A percentile compares a stretch with the other conserved stretches of the same genome.
Evolutionary conservation across 2,113 vertebrate species (phyloP).

Genomic region (Helogale parvula): DNA sequence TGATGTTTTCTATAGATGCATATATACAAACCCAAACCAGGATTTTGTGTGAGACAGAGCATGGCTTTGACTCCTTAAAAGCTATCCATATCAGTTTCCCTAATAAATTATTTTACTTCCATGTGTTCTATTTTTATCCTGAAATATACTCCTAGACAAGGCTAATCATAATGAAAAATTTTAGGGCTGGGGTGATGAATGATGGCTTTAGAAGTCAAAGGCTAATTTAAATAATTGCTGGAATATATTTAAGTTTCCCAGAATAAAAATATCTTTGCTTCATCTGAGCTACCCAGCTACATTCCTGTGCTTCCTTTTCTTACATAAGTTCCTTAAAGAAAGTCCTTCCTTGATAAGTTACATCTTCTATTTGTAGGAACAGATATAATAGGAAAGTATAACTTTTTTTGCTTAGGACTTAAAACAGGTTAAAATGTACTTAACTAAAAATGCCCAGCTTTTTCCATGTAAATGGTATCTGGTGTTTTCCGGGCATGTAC

Average conservation of each 20-base stretch:
- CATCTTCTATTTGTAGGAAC: background rate
- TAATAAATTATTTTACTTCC: background rate
- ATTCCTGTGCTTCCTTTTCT: background rate
- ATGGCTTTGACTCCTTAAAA: background rate
- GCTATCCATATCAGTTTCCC: background rate
- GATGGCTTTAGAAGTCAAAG: background rate
- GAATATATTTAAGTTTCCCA: constrained; percentile 35
- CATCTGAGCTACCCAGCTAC: background rate
- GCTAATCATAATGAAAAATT: background rate
- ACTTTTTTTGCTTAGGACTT: background rate
- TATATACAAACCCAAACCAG: background rate
- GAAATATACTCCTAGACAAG: background rate
- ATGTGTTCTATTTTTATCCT: background rate
- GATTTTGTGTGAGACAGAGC: background rate
- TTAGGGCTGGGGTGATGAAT: background rate
- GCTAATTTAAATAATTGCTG: background rate
- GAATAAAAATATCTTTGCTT: background rate
- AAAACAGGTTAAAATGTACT: background rate
- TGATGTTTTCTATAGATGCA: background rate
- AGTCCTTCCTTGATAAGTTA: background rate
- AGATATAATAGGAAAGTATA: background rate
- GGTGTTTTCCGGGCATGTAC: background rate
- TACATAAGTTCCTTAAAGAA: background rate
- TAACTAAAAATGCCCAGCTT: background rate
- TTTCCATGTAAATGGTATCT: background rate